Percentiles rank a stretch among this genome's conserved stretches.
Conservation (phyloP, 2,888 invertebrate species). For the Auanema sp. region DNA sequence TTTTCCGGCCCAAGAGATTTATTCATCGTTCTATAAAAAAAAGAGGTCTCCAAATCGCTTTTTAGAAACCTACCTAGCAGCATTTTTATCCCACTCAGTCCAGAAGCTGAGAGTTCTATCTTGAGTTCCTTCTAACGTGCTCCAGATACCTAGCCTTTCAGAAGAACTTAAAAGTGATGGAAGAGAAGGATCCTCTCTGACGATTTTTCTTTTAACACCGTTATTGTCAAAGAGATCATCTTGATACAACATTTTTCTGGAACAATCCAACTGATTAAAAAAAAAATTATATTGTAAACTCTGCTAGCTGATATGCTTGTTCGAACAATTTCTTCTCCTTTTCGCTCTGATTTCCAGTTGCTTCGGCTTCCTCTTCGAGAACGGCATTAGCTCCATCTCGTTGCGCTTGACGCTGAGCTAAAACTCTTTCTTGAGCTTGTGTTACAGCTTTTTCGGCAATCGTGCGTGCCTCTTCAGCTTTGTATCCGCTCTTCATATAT, state of each 20-base stretch:
- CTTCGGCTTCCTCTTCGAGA: slow-evolving; percentile 23
- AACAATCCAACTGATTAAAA: slow-evolving; percentile 1
- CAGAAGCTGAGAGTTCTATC: slow-evolving; percentile 33
- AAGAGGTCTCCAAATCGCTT: background rate
- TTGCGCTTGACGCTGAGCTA: slow-evolving; percentile 26
- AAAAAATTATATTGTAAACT: slow-evolving; percentile 28
- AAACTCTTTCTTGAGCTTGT: slow-evolving; percentile 32
- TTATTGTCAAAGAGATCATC: slow-evolving; percentile 26
- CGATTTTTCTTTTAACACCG: slow-evolving; percentile 2
- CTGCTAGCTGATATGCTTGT: slow-evolving; percentile 36
- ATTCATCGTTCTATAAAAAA: slow-evolving; percentile 39
- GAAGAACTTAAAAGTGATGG: slow-evolving; percentile 24
- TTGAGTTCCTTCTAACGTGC: slow-evolving; percentile 20
- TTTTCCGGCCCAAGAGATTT: slow-evolving; percentile 69
- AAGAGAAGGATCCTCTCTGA: slow-evolving; percentile 20
- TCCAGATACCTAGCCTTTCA: slow-evolving; percentile 28
- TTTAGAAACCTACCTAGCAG: slow-evolving; percentile 24
- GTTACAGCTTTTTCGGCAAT: slow-evolving; percentile 44
- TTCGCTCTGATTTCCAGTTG: slow-evolving; percentile 25
- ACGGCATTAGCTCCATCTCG: slow-evolving; percentile 17
- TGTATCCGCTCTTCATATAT: slow-evolving; percentile 28
- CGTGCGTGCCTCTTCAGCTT: slow-evolving; percentile 36
- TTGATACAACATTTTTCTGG: slow-evolving; percentile 31
- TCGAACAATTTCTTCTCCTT: slow-evolving; percentile 44
- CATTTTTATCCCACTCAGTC: slow-evolving; percentile 43